Evolutionary conservation across 2,797 vertebrate genomes (phyloP).

Genomic region (Ispidina picta): DNA sequence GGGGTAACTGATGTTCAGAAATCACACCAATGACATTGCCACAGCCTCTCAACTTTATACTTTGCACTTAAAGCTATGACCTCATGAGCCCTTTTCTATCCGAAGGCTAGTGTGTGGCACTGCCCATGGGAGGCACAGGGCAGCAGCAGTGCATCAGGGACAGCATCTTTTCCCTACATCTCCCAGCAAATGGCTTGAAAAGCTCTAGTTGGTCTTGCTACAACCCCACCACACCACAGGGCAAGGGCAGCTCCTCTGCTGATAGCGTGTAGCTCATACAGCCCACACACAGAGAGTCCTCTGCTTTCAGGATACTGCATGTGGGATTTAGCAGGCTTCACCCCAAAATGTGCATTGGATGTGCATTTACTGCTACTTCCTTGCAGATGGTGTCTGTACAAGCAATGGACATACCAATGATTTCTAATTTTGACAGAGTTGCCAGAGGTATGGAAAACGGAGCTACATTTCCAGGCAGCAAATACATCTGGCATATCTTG

Average conservation of each 20-base stretch:
- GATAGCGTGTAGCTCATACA: accelerated
- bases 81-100: background rate
- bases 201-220: background rate
- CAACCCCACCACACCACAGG: accelerated
- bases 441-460: background rate
- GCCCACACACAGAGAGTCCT: accelerated
- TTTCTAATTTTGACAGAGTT: background rate
- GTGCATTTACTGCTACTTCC: background rate
- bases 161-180: background rate
- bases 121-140: accelerated
- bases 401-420: accelerated
- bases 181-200: background rate
- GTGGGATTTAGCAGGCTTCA: background rate
- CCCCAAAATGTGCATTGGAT: background rate
- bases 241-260: background rate
- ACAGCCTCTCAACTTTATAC: background rate
- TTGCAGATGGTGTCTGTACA: background rate
- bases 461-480: background rate
- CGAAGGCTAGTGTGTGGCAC: background rate
- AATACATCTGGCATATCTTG: background rate
- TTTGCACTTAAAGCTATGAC: background rate
- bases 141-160: background rate
- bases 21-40: background rate
- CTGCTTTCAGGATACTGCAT: background rate
- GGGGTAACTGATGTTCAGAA: accelerated